Percentiles rank a stretch among this genome's conserved stretches.
These are phyloP conservation scores for Mongoloraphidia duomilia DNA, from an alignment of 2,888 invertebrate genomes.

Conservation along the genomic window DNA sequence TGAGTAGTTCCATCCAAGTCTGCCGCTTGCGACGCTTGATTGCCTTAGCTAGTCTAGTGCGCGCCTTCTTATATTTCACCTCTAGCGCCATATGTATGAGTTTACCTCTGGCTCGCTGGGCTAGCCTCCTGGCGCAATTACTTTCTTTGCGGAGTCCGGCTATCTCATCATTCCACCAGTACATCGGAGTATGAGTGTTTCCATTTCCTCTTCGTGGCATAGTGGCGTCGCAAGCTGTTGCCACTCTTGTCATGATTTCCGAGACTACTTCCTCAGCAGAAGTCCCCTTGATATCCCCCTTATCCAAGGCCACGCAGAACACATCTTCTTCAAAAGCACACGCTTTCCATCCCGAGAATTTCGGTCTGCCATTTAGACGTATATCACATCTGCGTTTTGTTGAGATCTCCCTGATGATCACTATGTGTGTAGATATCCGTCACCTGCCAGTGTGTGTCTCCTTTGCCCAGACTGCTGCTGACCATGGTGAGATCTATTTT, in stretches of 20 bases:
- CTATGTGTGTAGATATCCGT: not conserved
- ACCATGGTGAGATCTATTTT: constrained; percentile 16
- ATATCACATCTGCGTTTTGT: no score
- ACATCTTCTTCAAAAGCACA: no score
- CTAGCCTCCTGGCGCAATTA: constrained; percentile 3
- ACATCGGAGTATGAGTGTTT: constrained; percentile 3
- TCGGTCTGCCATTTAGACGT: no score
- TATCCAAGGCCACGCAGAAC: no score
- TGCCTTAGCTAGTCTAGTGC: constrained; percentile 3
- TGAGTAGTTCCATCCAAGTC: constrained; percentile 7
- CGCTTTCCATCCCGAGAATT: no score
- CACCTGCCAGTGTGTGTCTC: constrained; percentile 10
- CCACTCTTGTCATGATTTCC: constrained; percentile 4
- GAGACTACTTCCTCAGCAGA: not conserved
- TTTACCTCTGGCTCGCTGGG: constrained; percentile 3
- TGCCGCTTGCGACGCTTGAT: constrained; percentile 9
- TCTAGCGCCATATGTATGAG: not conserved
- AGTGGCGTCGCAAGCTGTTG: constrained; percentile 9
- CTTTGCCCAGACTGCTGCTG: constrained; percentile 10
- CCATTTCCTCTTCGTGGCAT: constrained; percentile 8
- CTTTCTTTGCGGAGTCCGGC: constrained; percentile 6
- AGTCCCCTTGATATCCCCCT: not conserved
- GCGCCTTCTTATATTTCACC: constrained; percentile 5
- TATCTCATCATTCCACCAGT: constrained; percentile 11
- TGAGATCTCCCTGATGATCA: not conserved